Evolutionary conservation across 2,888 invertebrate genomes (phyloP), one percentile per base, ranked within the genome.

Genomic region (Netelia melanura): DNA sequence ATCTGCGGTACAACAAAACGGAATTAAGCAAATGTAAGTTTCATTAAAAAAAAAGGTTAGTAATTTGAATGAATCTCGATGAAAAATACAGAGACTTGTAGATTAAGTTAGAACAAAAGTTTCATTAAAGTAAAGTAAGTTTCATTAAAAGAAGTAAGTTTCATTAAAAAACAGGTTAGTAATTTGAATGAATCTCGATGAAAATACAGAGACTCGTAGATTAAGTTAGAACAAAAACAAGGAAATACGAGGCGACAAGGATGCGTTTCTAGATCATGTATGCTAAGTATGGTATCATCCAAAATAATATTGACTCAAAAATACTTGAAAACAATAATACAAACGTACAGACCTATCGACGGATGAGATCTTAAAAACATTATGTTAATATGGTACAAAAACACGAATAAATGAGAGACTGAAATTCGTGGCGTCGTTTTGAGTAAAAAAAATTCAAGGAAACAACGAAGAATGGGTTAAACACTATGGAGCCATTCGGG

Each of bases 1-100:
- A 54, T 25, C 71, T n/a, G 62, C 23, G 61, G 21, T 62, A 62
- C 70, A 38, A 72, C 58, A 56, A 80, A 80, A 62, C 25, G 21
- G 14, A 68, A 70, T 21, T 25, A 1, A 70, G 11, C n/a, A 17
- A 56, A 62, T 54, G n/a, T 56, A 9, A 21, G n/a, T 14, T 56
- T 56, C 21, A n/a, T 56, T 21, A 21, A 21, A 21, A 21, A 5
- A 3, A 48, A 48, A 14, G 0, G 48, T 14, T 48, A 3, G 14
- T 14, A 48, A 48, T 48, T 48, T 14, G 14, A 10, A 10, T 2
- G 48, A 48, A 48, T 48, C 10, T 48, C 48, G 14, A 48, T 48
- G 14, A 21, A 48, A 48, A 48, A 48, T 48, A 38, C 6, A 38
- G 38, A 38, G 8, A 8, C 38, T 38, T 8, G 8, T 38, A 38